Base-by-base conservation (phyloP, 2,888 invertebrate species). In the Euspilapteryx auroguttella region DNA sequence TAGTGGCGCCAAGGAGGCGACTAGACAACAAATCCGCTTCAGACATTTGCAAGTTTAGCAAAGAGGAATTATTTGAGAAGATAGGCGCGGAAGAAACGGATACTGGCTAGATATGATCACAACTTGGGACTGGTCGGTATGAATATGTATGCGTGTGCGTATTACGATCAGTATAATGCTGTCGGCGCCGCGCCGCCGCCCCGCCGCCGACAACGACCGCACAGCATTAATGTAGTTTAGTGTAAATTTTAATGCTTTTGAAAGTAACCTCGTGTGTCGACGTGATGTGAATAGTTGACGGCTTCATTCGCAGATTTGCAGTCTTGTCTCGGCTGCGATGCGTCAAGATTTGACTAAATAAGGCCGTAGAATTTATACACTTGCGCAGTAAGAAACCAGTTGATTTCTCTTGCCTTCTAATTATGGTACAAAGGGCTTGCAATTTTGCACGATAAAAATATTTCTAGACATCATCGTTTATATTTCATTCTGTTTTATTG, bases 1-100 rank as follows among this genome's bases (percentile, higher is more conserved):
- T 57, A 49, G 55, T 53, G 73, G 71, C 71, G 73, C 71, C 71
- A 56, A 51, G 46, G 47, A 36, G 52, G 51, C 61, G 66, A 59
- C 10, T 12, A n/a, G n/a, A n/a, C n/a, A n/a, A 15, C 56, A 55
- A 54, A 50, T 52, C 44, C 54, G 50, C 51, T 63, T 61, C 61
- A 55, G 53, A 55, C 50, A 59, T 56, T 58, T 55, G 52, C 53
- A 57, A 59, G 47, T 53, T 54, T 54, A 56, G 58, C 51, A 57
- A 55, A 29, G 29, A 29, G 15, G 24, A 17, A 24, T 27, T 30
- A 21, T 14, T 41, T 45, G 39, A 40, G 42, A 43, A n/a, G n/a
- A n/a, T n/a, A n/a, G n/a, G n/a, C n/a, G n/a, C n/a, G n/a, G n/a
- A n/a, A n/a, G n/a, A n/a, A n/a, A n/a, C n/a, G n/a, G n/a, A n/a